Conservation (phyloP, 2,888 invertebrate species). For the Drosophila colorata region DNA sequence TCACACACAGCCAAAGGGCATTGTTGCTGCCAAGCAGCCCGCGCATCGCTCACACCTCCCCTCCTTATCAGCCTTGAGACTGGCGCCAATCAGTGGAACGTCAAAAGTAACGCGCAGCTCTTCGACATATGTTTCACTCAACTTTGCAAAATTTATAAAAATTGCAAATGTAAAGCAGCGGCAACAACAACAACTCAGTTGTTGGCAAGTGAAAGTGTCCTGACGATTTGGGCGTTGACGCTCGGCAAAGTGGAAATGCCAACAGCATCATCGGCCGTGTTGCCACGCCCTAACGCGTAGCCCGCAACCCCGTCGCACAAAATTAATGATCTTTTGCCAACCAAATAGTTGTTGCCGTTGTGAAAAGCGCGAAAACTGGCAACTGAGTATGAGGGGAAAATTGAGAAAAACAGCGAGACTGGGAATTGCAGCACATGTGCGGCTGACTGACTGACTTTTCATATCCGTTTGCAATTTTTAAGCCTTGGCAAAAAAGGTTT, state of each 20-base stretch:
- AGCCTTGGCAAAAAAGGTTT: constrained; percentile 52
- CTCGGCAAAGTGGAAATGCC: constrained; percentile 44
- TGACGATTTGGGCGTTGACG: constrained; percentile 66
- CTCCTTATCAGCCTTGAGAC: constrained; percentile 16
- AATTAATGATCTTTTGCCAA: constrained; percentile 81
- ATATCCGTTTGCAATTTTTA: constrained; percentile 80
- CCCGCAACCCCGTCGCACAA: constrained; percentile 35
- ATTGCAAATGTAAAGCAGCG: constrained; percentile 64
- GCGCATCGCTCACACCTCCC: too few relatives aligned
- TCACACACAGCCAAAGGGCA: constrained; percentile 53
- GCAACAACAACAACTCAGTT: constrained; percentile 22
- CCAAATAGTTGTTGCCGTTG: constrained; percentile 54
- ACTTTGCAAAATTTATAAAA: constrained; percentile 71
- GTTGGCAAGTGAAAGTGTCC: constrained; percentile 59
- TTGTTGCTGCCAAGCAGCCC: constrained; percentile 6
- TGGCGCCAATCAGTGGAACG: constrained; percentile 68
- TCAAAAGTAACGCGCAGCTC: constrained; percentile 57
- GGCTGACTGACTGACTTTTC: constrained; percentile 62
- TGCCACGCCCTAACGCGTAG: constrained; percentile 46
- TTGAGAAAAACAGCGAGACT: constrained; percentile 30
- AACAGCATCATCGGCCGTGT: constrained; percentile 52
- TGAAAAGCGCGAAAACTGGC: constrained; percentile 38
- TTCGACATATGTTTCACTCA: constrained; percentile 71
- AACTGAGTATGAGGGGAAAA: constrained; percentile 20
- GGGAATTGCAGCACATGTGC: constrained; percentile 82